These are phyloP conservation scores for Tinea trinotella DNA, from an alignment of 2,888 invertebrate genomes.

Conservation along the genomic window DNA sequence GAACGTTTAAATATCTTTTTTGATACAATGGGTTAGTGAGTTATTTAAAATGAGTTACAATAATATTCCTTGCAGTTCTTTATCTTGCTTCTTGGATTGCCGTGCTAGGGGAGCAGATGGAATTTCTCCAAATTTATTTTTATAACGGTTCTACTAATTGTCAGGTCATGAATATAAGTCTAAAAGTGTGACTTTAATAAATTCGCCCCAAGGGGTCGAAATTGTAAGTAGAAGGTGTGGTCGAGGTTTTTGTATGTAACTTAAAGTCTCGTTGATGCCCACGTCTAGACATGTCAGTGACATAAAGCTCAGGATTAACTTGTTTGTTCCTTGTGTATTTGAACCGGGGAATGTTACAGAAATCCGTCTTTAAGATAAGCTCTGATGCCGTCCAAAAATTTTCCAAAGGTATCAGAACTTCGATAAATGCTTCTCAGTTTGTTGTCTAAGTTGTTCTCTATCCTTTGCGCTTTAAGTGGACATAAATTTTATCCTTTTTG, in stretches of 20 bases:
- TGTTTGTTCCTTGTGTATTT: conserved; percentile 15
- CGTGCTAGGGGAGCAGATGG: too few species aligned
- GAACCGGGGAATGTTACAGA: conserved; percentile 10
- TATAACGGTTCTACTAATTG: too few species aligned
- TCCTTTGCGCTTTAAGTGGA: not conserved
- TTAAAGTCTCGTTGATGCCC: conserved; percentile 14
- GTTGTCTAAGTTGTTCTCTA: not conserved
- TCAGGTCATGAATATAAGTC: too few species aligned
- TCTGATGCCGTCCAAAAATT: conserved; percentile 1
- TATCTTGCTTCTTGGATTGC: too few species aligned
- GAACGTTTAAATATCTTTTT: too few species aligned
- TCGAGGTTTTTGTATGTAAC: conserved; percentile 9
- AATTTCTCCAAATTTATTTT: too few species aligned
- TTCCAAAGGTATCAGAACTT: not conserved
- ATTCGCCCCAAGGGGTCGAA: not conserved
- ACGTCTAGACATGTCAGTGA: conserved; percentile 15
- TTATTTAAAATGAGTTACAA: too few species aligned
- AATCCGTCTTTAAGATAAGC: conserved; percentile 18
- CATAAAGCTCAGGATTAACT: conserved; percentile 12
- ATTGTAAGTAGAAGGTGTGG: not conserved
- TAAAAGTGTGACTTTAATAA: too few species aligned
- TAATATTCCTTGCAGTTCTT: too few species aligned
- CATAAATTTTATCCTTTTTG: not conserved
- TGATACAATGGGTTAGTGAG: too few species aligned
- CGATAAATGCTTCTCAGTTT: not conserved